Conservation (phyloP, 1,140 invertebrate species). For the Euschistus heros region DNA sequence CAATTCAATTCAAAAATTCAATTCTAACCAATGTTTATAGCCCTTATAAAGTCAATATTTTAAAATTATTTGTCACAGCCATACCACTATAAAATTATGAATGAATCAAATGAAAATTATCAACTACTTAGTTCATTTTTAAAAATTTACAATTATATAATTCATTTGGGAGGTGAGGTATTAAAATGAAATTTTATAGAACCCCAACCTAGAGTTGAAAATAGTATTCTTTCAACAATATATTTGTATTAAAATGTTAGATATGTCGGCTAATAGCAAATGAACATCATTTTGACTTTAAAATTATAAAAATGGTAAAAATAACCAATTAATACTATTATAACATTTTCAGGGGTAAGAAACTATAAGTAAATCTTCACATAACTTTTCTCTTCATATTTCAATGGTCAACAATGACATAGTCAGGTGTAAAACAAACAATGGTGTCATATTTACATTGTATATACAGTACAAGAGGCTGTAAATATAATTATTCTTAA, state of each 20-base stretch:
- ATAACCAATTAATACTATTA: neutral
- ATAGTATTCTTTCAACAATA: slow-evolving; percentile 12
- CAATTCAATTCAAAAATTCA: too few species aligned
- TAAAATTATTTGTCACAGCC: too few species aligned
- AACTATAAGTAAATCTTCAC: slow-evolving; percentile 22
- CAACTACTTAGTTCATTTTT: too few species aligned
- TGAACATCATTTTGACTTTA: slow-evolving; percentile 6
- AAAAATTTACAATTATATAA: too few species aligned
- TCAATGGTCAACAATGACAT: slow-evolving; percentile 32
- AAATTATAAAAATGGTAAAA: slow-evolving; percentile 14
- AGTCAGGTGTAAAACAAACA: slow-evolving; percentile 32
- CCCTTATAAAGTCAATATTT: too few species aligned
- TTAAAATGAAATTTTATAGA: too few species aligned
- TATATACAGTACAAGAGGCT: slow-evolving; percentile 30
- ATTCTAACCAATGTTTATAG: too few species aligned
- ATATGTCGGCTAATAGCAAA: slow-evolving; percentile 13
- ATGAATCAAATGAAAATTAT: too few species aligned
- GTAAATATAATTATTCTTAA: slow-evolving; percentile 25
- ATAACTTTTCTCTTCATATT: slow-evolving; percentile 27
- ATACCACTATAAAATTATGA: too few species aligned
- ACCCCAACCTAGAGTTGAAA: neutral
- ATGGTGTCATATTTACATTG: slow-evolving; percentile 33
- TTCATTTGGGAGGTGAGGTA: too few species aligned
- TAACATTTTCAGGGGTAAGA: slow-evolving; percentile 1
- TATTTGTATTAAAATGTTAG: slow-evolving; percentile 14